Conservation (phyloP, 2,113 vertebrate genomes). For the Brachypteracias leptosomus region DNA sequence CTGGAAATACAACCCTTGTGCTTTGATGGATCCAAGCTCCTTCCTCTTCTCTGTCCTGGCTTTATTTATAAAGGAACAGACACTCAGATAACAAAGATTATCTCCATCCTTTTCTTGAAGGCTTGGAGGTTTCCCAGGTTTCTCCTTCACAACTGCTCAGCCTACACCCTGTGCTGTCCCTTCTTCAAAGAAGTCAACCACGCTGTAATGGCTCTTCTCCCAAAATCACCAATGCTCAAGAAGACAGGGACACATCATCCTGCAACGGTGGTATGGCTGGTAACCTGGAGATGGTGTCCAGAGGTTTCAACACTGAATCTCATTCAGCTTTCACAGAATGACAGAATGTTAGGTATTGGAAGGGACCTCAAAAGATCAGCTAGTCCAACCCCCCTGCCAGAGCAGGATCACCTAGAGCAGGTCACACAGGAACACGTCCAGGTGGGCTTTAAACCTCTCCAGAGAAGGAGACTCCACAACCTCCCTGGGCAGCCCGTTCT, state of each 20-base stretch:
- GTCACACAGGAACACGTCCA: too few relatives aligned
- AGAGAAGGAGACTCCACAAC: too few relatives aligned
- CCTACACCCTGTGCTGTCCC: rapidly evolving
- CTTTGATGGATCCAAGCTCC: not conserved
- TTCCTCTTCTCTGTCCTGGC: not conserved
- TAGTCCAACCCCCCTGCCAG: too few relatives aligned
- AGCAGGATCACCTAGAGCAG: too few relatives aligned
- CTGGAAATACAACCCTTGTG: not conserved
- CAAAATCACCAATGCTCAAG: not conserved
- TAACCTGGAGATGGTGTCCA: not conserved
- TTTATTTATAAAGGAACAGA: not conserved
- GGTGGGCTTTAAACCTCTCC: too few relatives aligned
- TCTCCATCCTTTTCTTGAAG: not conserved
- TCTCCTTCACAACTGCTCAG: not conserved
- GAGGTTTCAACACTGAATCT: not conserved
- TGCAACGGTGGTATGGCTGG: not conserved
- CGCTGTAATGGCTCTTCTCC: rapidly evolving
- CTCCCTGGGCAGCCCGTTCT: too few relatives aligned
- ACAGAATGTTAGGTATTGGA: too few relatives aligned
- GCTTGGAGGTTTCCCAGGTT: not conserved
- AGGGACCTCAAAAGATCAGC: too few relatives aligned
- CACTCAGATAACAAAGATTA: not conserved
- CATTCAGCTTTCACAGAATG: not conserved
- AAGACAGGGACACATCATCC: not conserved
- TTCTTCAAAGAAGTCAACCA: not conserved